These are phyloP conservation scores for Bagarius yarrelli DNA, from an alignment of 2,113 vertebrate genomes.

Conservation along the genomic window DNA sequence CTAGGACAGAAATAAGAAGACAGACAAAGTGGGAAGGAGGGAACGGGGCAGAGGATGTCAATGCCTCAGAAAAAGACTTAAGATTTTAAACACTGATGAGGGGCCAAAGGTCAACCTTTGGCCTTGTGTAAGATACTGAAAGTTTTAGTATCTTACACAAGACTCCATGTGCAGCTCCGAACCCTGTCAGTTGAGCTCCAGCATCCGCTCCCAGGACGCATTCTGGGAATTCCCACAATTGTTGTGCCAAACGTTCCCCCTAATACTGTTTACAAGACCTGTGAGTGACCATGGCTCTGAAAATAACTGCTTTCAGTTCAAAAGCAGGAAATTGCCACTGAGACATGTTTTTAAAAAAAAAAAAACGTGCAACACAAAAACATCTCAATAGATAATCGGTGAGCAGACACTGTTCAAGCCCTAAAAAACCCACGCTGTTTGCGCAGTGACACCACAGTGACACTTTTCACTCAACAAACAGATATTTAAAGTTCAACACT, in stretches of 20 bases:
- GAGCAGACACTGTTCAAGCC: neutral
- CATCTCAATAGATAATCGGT: neutral
- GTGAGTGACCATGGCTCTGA: slow-evolving; percentile 21
- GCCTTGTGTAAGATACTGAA: neutral
- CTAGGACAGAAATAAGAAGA: neutral
- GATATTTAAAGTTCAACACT: neutral
- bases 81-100: neutral
- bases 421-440: neutral
- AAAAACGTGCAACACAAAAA: neutral
- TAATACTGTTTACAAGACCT: slow-evolving; percentile 33
- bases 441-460: neutral
- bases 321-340: slow-evolving; percentile 39
- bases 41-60: too few species aligned
- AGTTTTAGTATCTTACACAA: neutral
- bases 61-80: neutral
- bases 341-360: slow-evolving; percentile 5
- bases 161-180: neutral
- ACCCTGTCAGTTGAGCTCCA: neutral
- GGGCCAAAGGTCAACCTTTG: neutral
- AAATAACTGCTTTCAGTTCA: slow-evolving; percentile 42
- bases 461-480: neutral
- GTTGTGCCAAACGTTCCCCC: slow-evolving; percentile 25
- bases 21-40: neutral
- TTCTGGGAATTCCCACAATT: slow-evolving; percentile 50
- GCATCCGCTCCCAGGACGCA: slow-evolving; percentile 18